A percentile compares a stretch with the other conserved stretches of the same genome.
Conservation (phyloP, 1,140 invertebrate species). For the Ceratoteleas bidentatus region DNA sequence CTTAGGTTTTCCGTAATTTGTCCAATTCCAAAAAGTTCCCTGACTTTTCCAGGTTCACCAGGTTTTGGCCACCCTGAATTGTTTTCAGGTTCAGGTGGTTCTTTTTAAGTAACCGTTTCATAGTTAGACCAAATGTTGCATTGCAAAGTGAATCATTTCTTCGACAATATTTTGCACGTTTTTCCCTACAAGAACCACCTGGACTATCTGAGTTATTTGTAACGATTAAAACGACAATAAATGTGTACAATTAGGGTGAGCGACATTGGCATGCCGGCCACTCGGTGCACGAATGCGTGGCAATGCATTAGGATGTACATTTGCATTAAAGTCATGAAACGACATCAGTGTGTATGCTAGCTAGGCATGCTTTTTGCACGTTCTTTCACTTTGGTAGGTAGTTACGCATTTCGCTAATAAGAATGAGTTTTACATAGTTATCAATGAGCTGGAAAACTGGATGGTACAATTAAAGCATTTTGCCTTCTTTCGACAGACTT, state of each 20-base stretch:
- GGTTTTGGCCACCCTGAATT: no score
- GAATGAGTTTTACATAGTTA: constrained; percentile 38
- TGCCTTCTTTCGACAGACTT: constrained; percentile 81
- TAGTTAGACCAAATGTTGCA: no score
- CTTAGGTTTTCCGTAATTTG: no score
- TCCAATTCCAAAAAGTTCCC: no score
- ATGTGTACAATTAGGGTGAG: constrained; percentile 55
- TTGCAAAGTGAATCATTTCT: no score
- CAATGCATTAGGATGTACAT: constrained; percentile 65
- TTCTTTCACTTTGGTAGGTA: constrained; percentile 66
- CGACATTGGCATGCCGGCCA: constrained; percentile 60
- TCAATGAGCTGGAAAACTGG: neutral
- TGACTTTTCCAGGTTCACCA: no score
- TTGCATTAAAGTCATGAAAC: constrained; percentile 58
- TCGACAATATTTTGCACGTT: no score
- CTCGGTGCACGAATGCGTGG: constrained; percentile 56
- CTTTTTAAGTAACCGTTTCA: no score
- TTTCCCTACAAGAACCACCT: no score
- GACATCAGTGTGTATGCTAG: constrained; percentile 51
- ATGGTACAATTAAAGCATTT: constrained; percentile 9
- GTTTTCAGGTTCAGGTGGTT: no score
- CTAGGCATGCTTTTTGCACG: constrained; percentile 68
- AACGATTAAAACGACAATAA: constrained; percentile 43
- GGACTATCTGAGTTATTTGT: constrained; percentile 2
- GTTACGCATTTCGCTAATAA: constrained; percentile 56